A percentile compares a stretch with the other conserved stretches of the same genome.
Evolutionary conservation across 1,140 invertebrate species (phyloP).

Genomic region (Myzus persicae): DNA sequence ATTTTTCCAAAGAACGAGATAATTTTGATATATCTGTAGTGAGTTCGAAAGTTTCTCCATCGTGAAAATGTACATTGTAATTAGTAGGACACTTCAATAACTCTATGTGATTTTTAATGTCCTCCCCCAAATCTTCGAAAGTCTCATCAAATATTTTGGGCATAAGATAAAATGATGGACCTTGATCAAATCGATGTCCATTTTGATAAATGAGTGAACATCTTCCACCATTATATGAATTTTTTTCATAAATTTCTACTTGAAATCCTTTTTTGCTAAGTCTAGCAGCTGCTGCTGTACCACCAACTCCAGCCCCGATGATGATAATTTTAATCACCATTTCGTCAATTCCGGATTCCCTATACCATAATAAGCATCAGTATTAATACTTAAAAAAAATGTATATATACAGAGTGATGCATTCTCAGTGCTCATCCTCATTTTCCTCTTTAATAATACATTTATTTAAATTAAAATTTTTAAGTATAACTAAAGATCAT

Average conservation of each 20-base stretch:
- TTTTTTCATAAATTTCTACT: conserved; percentile 51
- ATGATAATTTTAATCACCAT: conserved; percentile 26
- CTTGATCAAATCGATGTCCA: conserved; percentile 54
- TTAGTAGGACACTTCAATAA: conserved; percentile 46
- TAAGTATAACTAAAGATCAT: no score
- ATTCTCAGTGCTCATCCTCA: no score
- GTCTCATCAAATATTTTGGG: conserved; percentile 52
- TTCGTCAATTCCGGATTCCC: not conserved
- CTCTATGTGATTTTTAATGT: conserved; percentile 39
- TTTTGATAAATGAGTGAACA: conserved; percentile 36
- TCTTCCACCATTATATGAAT: conserved; percentile 51
- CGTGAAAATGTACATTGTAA: conserved; percentile 46
- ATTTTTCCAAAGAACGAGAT: conserved; percentile 45
- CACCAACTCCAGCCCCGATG: conserved; percentile 44
- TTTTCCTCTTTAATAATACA: no score
- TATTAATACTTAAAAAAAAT: not conserved
- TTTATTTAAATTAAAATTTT: no score
- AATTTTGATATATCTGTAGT: conserved; percentile 45
- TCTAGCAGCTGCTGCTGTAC: conserved; percentile 45
- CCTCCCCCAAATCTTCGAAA: conserved; percentile 43
- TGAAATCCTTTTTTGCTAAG: conserved; percentile 54
- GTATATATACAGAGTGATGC: not conserved
- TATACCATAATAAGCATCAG: not conserved
- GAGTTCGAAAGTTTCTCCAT: conserved; percentile 37
- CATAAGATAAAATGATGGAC: conserved; percentile 47